Evolutionary conservation across 2,113 vertebrate species (phyloP).

Genomic region (Misgurnus mizolepis): DNA sequence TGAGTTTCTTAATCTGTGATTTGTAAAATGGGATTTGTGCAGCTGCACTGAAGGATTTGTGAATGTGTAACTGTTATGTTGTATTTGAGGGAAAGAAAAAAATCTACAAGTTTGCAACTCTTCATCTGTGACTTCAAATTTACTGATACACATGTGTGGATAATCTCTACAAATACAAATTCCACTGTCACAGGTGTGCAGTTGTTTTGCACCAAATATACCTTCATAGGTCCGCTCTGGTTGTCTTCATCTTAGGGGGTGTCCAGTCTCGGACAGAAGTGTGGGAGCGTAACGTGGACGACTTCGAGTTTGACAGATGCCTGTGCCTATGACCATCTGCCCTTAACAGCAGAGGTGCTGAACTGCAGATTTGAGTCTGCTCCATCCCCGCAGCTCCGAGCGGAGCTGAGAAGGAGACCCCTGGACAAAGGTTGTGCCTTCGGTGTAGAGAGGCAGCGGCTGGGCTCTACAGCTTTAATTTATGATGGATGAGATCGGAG

Average conservation of each 20-base stretch:
- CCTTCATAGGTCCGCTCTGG: too few relatives aligned
- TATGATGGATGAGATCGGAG: conserved; percentile 90
- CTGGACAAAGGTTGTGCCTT: conserved; percentile 85
- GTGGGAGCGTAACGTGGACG: conserved; percentile 53
- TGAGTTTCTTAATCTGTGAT: too few relatives aligned
- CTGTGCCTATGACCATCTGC: conserved; percentile 77
- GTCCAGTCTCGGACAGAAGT: not conserved
- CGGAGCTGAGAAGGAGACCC: conserved; percentile 75
- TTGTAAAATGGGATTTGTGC: too few relatives aligned
- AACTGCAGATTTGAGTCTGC: conserved; percentile 72
- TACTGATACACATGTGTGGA: too few relatives aligned
- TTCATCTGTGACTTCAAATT: too few relatives aligned
- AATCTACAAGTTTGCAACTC: too few relatives aligned
- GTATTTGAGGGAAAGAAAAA: too few relatives aligned
- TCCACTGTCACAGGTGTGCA: too few relatives aligned
- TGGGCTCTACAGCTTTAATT: conserved; percentile 89
- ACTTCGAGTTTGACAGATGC: conserved; percentile 77
- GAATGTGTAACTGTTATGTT: too few relatives aligned
- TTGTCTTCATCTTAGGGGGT: conserved; percentile 1
- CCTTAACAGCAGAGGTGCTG: conserved; percentile 78
- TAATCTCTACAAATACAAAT: too few relatives aligned
- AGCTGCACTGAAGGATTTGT: too few relatives aligned
- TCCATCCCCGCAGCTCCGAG: conserved; percentile 72
- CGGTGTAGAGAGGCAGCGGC: conserved; percentile 74
- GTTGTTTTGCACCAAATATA: too few relatives aligned